Evolutionary conservation across 2,888 invertebrate species (phyloP), one percentile per base, ranked within the genome.

Genomic region (Campoplex capitator): DNA sequence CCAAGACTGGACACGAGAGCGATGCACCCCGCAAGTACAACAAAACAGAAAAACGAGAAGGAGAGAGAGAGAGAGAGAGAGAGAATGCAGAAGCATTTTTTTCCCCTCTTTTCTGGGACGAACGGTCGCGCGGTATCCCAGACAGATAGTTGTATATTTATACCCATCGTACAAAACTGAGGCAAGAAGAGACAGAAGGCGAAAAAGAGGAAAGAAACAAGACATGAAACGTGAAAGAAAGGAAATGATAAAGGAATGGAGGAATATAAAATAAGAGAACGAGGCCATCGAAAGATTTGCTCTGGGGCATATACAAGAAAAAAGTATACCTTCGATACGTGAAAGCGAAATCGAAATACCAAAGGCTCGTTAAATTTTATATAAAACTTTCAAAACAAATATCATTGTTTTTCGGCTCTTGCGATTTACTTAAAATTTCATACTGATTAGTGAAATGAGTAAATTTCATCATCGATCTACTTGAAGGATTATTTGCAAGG

Each of bases 81-180:
- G 62, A 58, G 56, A 58, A 56, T 54, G 32, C 76, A 85, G 76
- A 81, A 85, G 85, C 85, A 68, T 78, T 58, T 79, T 71, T 82
- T 65, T 82, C 51, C 79, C 58, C 70, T 73, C 48, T 48, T 65
- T 71, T 82, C 68, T 54, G 58, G 79, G 83, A 76, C 70, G 75
- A 65, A 86, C 75, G 68, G 75, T 54, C 86, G 85, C 73, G 79
- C 86, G 78, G 78, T 77, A 70, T 54, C 78, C 70, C 86, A 83
- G 86, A 86, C 86, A 76, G 86, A 86, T 86, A 80, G 86, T 80
- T 86, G 76, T 76, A 76, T 80, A 79, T 79, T 79, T 79, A 79
- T 79, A 79, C 70, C 68, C n/a, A 74, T 73, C 71, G 67, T 51
- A 73, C 45, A 70, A 76, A 71, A 74, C 74, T 56, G 51, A 82